phyloP scores from a whole-genome alignment of 1,140 invertebrate genomes.

The Calycopis cecrops region DNA sequence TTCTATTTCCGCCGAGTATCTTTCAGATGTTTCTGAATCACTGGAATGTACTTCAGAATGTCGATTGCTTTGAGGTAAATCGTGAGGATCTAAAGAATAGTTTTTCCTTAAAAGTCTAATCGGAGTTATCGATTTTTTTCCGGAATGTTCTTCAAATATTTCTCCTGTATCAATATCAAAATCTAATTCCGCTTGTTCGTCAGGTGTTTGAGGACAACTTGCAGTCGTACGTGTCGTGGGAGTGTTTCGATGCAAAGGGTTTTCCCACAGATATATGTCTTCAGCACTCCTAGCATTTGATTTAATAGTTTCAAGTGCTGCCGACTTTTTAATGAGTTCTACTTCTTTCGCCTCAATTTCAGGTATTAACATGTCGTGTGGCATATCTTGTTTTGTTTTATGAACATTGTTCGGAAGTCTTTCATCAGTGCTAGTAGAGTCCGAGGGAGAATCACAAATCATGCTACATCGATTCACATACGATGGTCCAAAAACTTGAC shows the following conservation, averaged over 20 bases:
- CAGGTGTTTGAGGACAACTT: conserved; percentile 77
- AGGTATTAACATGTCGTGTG: conserved; percentile 33
- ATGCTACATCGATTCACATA: conserved; percentile 54
- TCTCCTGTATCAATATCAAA: conserved; percentile 77
- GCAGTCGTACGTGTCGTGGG: conserved; percentile 59
- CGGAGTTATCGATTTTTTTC: conserved; percentile 79
- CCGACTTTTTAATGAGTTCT: conserved; percentile 50
- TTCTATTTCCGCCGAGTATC: conserved; percentile 26
- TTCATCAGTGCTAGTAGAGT: conserved; percentile 59
- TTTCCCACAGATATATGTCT: conserved; percentile 86
- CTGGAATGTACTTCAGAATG: conserved; percentile 48
- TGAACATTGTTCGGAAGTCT: conserved; percentile 58
- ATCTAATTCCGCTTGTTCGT: conserved; percentile 81
- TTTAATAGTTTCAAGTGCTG: conserved; percentile 50
- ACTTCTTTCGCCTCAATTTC: conserved; percentile 36
- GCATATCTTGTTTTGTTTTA: conserved; percentile 32
- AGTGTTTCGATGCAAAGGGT: conserved; percentile 79
- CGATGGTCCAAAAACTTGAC: conserved; percentile 82
- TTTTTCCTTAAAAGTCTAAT: conserved; percentile 73
- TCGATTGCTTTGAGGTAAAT: conserved; percentile 33
- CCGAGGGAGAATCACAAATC: conserved; percentile 60
- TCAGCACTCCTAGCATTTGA: conserved; percentile 69
- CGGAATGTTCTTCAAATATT: conserved; percentile 77
- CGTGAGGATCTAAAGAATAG: conserved; percentile 52
- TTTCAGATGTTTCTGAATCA: conserved; percentile 55